Percentiles rank a stretch among this genome's conserved stretches.
Evolutionary conservation across 2,797 vertebrate genomes (phyloP).

Genomic region (Paguma larvata): DNA sequence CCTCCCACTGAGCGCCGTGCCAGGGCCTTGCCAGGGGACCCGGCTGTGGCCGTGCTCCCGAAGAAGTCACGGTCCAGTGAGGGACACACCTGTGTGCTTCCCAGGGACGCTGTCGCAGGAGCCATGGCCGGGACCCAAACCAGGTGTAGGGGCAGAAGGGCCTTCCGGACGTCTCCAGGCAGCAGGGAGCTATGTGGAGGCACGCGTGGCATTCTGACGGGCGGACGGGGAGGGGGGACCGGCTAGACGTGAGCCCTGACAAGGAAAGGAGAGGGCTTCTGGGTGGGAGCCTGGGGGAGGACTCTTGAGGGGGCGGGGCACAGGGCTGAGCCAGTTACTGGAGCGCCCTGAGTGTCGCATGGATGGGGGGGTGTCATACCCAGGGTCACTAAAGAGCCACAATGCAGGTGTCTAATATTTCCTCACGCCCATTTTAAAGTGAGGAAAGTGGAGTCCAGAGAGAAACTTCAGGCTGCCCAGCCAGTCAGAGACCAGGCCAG

Average conservation of each 20-base stretch:
- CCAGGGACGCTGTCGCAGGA: rapidly evolving
- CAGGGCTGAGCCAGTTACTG: rapidly evolving
- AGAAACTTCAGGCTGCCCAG: neutral
- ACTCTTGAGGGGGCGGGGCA: rapidly evolving
- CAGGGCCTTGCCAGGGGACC: neutral
- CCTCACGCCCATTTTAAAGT: neutral
- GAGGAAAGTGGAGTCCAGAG: neutral
- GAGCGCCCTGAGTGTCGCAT: neutral
- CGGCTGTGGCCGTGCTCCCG: neutral
- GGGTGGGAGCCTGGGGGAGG: neutral
- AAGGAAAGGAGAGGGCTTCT: neutral
- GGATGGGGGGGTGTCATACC: neutral
- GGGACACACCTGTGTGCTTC: neutral
- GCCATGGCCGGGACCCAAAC: neutral
- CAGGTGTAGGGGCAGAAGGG: neutral
- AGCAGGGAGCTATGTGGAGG: neutral
- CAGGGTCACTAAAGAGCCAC: neutral
- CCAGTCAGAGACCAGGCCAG: neutral
- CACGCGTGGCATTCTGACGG: neutral
- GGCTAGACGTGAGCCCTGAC: neutral
- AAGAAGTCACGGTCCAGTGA: neutral
- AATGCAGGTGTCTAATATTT: neutral
- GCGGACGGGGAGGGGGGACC: neutral
- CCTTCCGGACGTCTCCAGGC: neutral
- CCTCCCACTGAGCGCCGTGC: neutral